Conservation (phyloP, 1,140 invertebrate genomes). For the Amyelois transitella region DNA sequence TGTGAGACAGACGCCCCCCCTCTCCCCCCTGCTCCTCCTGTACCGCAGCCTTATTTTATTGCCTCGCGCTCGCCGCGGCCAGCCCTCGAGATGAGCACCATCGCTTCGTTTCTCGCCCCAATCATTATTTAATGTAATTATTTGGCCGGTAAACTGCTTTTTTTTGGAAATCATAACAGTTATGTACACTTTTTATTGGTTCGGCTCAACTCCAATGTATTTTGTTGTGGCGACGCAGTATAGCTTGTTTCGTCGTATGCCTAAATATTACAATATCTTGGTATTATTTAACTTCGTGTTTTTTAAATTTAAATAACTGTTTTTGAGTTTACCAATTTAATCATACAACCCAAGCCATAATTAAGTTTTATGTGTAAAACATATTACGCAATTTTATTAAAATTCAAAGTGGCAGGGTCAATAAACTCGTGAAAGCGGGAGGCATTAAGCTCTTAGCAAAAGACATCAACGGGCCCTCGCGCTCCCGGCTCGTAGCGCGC, state of each 20-base stretch:
- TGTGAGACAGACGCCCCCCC: slow-evolving; percentile 18
- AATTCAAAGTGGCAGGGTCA: slow-evolving; percentile 21
- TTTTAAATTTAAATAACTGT: background rate
- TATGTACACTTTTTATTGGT: slow-evolving; percentile 45
- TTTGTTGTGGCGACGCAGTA: background rate
- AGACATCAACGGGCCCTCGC: slow-evolving; percentile 55
- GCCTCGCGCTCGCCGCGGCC: slow-evolving; percentile 46
- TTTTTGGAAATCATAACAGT: slow-evolving; percentile 51
- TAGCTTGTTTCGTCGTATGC: background rate
- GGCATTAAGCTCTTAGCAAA: slow-evolving; percentile 38
- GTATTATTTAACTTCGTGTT: background rate
- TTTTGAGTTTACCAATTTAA: background rate
- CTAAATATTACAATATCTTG: background rate
- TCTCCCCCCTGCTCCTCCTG: slow-evolving; percentile 11
- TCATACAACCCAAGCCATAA: background rate
- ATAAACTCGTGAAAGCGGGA: slow-evolving; percentile 41
- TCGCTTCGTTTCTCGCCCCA: slow-evolving; percentile 47
- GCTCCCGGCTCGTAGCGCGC: slow-evolving; percentile 13
- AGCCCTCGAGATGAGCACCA: slow-evolving; percentile 61
- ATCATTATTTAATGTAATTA: slow-evolving; percentile 70
- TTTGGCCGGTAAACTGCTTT: slow-evolving; percentile 51
- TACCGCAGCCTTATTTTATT: slow-evolving; percentile 60
- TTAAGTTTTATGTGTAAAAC: background rate
- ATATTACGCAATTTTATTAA: slow-evolving; percentile 10
- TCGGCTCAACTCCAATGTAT: background rate